Percentiles rank a stretch among this genome's conserved stretches.
Conservation (phyloP, 2,888 invertebrate genomes). For the Rotaria macrura region DNA sequence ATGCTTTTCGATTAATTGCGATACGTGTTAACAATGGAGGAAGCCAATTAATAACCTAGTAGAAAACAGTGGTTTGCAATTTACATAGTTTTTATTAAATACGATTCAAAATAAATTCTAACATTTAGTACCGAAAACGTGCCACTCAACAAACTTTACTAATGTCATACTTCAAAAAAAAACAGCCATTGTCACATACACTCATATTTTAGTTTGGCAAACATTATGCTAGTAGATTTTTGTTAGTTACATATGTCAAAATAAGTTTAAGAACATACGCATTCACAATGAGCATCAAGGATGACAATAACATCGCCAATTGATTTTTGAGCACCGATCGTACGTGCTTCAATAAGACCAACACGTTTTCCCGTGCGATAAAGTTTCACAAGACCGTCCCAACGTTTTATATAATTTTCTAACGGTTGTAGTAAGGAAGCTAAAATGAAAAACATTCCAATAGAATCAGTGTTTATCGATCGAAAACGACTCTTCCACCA, state of each 20-base stretch:
- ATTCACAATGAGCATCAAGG: conserved; percentile 90
- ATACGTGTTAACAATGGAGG: conserved; percentile 89
- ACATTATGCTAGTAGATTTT: too few species aligned
- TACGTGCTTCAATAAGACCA: conserved; percentile 82
- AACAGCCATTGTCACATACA: too few species aligned
- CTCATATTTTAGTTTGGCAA: too few species aligned
- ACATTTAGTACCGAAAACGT: too few species aligned
- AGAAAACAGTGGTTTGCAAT: background rate
- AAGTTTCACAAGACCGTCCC: conserved; percentile 76
- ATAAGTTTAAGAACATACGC: conserved; percentile 34
- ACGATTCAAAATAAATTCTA: too few species aligned
- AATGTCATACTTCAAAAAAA: too few species aligned
- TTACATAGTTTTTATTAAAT: background rate
- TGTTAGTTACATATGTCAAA: too few species aligned
- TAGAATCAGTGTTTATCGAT: too few species aligned
- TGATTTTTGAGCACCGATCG: conserved; percentile 77
- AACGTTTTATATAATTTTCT: conserved; percentile 69
- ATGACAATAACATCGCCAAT: conserved; percentile 89
- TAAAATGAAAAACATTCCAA: conserved; percentile 45
- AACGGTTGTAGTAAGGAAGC: conserved; percentile 71
- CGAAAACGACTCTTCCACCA: too few species aligned
- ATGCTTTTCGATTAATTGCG: conserved; percentile 59
- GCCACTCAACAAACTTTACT: too few species aligned
- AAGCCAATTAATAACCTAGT: conserved; percentile 67
- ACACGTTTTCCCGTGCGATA: conserved; percentile 76